phyloP scores from a whole-genome alignment of 2,888 invertebrate genomes.

The Temnothorax ravouxi region DNA sequence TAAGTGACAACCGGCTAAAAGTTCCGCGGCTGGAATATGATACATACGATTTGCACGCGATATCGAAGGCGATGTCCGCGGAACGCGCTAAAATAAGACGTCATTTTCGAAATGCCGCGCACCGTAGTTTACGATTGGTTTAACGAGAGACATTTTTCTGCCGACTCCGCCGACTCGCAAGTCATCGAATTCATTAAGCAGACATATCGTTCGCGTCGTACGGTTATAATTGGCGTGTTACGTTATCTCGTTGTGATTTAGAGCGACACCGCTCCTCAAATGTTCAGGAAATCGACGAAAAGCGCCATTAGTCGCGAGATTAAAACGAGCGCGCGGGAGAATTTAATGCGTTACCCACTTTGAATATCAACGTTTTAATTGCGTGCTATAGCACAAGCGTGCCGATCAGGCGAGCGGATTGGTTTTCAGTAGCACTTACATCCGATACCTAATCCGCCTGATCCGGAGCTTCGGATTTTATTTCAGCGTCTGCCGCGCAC shows the following conservation, averaged over 20 bases:
- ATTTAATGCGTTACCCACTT: not conserved
- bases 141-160: slow-evolving; percentile 18
- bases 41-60: not conserved
- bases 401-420: slow-evolving; percentile 32
- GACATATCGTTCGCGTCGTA: not conserved
- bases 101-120: not conserved
- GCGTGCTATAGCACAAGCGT: slow-evolving; percentile 6
- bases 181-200: slow-evolving; percentile 15
- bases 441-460: slow-evolving; percentile 31
- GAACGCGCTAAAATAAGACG: not conserved
- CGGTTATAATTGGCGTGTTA: slow-evolving; percentile 25
- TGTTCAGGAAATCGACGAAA: slow-evolving; percentile 58
- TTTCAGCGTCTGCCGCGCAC: slow-evolving; percentile 50
- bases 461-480: slow-evolving; percentile 54
- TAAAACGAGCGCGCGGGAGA: slow-evolving; percentile 33
- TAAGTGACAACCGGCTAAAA: slow-evolving; percentile 11
- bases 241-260: slow-evolving; percentile 18
- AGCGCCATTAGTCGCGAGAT: slow-evolving; percentile 57
- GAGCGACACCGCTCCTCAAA: slow-evolving; percentile 3
- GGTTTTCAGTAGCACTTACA: slow-evolving; percentile 56
- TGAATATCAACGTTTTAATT: slow-evolving; percentile 67
- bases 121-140: slow-evolving; percentile 17
- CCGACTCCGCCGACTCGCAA: not conserved
- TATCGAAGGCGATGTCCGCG: not conserved
- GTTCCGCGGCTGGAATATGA: slow-evolving; percentile 25